These are phyloP conservation scores for Actenoides hombroni DNA, from an alignment of 2,113 vertebrate genomes.

Conservation along the genomic window DNA sequence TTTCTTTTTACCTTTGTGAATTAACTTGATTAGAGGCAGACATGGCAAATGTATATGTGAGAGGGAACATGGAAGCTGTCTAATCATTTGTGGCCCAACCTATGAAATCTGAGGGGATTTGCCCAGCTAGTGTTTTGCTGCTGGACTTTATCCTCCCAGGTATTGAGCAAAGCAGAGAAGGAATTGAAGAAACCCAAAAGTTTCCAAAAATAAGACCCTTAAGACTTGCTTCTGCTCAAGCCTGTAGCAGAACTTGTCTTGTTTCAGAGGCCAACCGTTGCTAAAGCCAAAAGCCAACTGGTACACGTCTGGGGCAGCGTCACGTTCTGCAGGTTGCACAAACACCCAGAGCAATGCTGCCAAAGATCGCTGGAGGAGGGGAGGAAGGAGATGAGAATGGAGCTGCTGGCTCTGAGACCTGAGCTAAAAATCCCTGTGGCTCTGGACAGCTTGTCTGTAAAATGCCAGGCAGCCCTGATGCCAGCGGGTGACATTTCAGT, in stretches of 20 bases:
- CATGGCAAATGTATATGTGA: accelerated
- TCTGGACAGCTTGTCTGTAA: neutral
- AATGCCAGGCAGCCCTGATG: neutral
- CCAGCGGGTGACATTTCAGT: neutral
- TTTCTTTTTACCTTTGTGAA: neutral
- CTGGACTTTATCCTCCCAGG: neutral
- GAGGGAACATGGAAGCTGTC: neutral
- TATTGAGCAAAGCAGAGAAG: neutral
- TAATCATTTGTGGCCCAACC: neutral
- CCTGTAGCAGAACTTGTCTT: neutral
- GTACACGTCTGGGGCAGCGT: neutral
- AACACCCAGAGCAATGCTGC: neutral
- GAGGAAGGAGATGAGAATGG: neutral
- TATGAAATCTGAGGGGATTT: neutral
- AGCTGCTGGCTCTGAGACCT: neutral
- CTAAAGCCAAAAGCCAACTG: neutral
- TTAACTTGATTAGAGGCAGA: neutral
- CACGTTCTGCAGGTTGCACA: neutral
- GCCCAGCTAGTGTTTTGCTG: neutral
- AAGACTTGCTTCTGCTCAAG: neutral
- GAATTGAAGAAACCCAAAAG: neutral
- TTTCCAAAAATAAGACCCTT: neutral
- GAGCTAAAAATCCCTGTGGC: neutral
- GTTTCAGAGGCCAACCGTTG: neutral
- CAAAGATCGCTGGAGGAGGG: neutral